A percentile compares a stretch with the other conserved stretches of the same genome.
phyloP scores from a whole-genome alignment of 2,888 invertebrate genomes.

The Zygaena filipendulae region DNA sequence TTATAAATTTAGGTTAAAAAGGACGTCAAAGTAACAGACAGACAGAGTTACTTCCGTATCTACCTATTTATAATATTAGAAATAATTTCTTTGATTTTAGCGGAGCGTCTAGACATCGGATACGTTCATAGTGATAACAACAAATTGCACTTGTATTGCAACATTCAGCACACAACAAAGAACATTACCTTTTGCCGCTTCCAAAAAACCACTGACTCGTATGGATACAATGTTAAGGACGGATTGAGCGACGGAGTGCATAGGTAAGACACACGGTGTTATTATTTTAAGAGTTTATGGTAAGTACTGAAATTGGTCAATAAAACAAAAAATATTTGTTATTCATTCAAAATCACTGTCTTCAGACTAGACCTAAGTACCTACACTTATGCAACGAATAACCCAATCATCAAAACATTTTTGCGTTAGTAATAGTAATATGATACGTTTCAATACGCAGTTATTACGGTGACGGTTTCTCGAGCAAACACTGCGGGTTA shows the following conservation, averaged over 20 bases:
- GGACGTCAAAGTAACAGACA: no score
- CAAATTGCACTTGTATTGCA: conserved; percentile 52
- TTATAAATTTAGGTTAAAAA: no score
- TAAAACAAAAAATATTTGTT: no score
- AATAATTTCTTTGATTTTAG: conserved; percentile 25
- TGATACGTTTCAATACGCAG: no score
- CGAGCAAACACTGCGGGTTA: conserved; percentile 50
- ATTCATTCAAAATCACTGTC: no score
- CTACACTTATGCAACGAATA: no score
- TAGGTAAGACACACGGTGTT: conserved; percentile 29
- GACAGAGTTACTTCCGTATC: no score
- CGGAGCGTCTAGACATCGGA: conserved; percentile 52
- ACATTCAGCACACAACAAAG: conserved; percentile 43
- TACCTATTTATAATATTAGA: no score
- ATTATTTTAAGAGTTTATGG: conserved; percentile 1
- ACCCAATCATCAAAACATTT: no score
- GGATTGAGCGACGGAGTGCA: conserved; percentile 52
- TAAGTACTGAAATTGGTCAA: no score
- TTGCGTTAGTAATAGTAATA: no score
- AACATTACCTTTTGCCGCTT: conserved; percentile 61
- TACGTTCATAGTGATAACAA: conserved; percentile 26
- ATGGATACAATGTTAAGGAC: conserved; percentile 49
- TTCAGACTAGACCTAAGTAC: no score
- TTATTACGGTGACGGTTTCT: conserved; percentile 59
- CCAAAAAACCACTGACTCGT: conserved; percentile 34